Evolutionary conservation across 2,888 invertebrate genomes (phyloP).

Genomic region (Andrena fulva): DNA sequence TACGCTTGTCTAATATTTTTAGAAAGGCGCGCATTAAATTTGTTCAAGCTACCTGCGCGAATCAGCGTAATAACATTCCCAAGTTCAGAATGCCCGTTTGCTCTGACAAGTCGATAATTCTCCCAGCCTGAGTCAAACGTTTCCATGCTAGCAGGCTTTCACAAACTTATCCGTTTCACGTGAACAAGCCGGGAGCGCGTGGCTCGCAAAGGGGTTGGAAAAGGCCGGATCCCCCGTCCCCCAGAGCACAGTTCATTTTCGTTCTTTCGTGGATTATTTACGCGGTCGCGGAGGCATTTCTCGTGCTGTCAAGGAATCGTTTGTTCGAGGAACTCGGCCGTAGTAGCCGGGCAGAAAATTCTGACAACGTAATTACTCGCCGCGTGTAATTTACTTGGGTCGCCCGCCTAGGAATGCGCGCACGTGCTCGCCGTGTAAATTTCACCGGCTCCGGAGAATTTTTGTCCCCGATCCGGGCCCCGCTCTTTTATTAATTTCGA

Average conservation of each 20-base stretch:
- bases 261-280: conserved; percentile 31
- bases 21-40: no score
- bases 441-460: conserved; percentile 6
- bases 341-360: conserved; percentile 38
- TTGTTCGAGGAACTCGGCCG: conserved; percentile 18
- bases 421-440: conserved; percentile 34
- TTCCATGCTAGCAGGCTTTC: neutral
- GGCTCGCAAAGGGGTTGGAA: neutral
- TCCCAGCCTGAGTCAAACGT: neutral
- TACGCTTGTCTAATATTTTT: no score
- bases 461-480: neutral
- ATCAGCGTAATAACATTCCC: no score
- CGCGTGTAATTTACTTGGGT: conserved; percentile 43
- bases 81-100: no score
- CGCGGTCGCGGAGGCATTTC: conserved; percentile 5
- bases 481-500: conserved; percentile 26
- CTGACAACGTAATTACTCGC: conserved; percentile 62
- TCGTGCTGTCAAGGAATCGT: conserved; percentile 35
- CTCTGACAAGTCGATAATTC: neutral
- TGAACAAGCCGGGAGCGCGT: neutral
- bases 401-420: conserved; percentile 10
- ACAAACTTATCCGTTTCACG: neutral
- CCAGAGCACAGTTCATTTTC: conserved; percentile 29
- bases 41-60: no score
- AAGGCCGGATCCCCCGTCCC: neutral